Base-by-base conservation (phyloP, 2,113 vertebrate genomes). In the Cyphomyrus discorhynchus region DNA sequence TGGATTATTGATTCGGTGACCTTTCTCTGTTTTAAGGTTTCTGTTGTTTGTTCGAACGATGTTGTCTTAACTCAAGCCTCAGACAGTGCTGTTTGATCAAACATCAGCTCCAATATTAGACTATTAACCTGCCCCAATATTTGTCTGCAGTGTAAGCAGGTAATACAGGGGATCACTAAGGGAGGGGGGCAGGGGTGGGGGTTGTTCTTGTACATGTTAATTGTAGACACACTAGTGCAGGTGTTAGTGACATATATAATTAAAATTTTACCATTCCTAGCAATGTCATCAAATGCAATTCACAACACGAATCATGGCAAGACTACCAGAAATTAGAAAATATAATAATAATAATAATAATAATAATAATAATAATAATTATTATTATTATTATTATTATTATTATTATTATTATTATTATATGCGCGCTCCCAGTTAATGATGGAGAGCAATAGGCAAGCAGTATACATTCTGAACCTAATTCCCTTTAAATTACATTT, bases 1-100 rank as follows among this genome's bases (percentile, higher is more conserved):
- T 96, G 94, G 95, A 95, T 95, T 96, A 96, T 96, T 95, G 95
- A 96, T 96, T 93, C 88, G 3, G 27, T 96, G 95, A 96, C 95
- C 95, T 96, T 95, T 95, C 92, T 89, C 91, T 91, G 93, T 93
- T 93, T 94, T 94, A 89, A 94, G 92, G 93, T 93, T 93, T 92
- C 92, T 93, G 92, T 92, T 93, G 92, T 93, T 95, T 94, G 93
- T 94, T 93, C 90, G 91, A 74, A 92, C 89, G 88, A 91, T 92
- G 94, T 95, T 93, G 93, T 93, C 92, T 95, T 91, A 93, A 94
- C 92, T 92, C 90, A 56, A 89, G 91, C 90, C 90, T 92, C 8
- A 90, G 89, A 92, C 90, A 86, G 24, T 90, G 90, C 90, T 90
- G 90, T 93, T 93, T 94, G 93, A 94, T 93, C 94, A 94, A 95